These are phyloP conservation scores for Boleophthalmus pectinirostris DNA, from an alignment of 2,113 vertebrate genomes.

Conservation along the genomic window DNA sequence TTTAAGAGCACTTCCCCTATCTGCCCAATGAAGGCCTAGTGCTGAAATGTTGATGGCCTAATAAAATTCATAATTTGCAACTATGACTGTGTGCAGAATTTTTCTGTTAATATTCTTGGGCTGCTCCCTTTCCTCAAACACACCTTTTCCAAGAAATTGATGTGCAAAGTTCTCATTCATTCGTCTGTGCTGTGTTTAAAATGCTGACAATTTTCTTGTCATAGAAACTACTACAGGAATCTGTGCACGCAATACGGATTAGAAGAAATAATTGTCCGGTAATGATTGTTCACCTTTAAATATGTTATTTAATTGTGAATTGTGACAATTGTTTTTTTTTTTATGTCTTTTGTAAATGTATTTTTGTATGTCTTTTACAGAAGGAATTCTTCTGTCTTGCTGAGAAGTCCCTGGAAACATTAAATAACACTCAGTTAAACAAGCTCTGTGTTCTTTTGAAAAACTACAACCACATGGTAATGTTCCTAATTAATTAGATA, in stretches of 20 bases:
- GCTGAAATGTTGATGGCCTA: no score
- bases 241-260: fast-evolving
- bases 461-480: not conserved
- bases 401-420: not conserved
- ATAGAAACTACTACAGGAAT: fast-evolving
- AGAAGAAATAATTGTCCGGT: slow-evolving; percentile 9
- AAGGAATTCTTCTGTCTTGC: not conserved
- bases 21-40: no score
- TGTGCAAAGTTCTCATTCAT: no score
- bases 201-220: slow-evolving; percentile 21
- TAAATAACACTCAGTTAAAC: fast-evolving
- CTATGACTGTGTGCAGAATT: no score
- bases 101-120: no score
- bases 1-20: no score
- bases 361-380: slow-evolving; percentile 41
- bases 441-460: fast-evolving
- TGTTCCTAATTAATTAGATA: no score
- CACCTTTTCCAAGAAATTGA: no score
- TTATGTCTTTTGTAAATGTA: not conserved
- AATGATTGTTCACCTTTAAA: slow-evolving; percentile 17
- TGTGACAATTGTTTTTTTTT: not conserved
- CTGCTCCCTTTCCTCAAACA: no score
- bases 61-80: no score
- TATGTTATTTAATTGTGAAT: not conserved
- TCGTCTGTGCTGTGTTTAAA: not conserved